Evolutionary conservation across 2,113 vertebrate species (phyloP).

Genomic region (Dasyprocta punctata): DNA sequence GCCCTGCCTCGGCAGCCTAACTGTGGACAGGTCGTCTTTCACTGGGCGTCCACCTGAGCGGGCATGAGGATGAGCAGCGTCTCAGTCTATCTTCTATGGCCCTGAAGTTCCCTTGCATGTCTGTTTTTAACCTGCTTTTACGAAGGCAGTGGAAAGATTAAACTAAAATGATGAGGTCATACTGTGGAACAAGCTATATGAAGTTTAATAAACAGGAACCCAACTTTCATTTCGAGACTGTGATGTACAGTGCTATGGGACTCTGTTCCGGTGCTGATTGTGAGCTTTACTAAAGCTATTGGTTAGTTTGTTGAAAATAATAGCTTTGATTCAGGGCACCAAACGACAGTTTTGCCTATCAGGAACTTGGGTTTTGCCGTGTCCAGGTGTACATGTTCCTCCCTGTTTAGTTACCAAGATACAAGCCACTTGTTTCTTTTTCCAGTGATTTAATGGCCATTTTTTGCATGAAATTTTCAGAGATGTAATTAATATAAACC

Average conservation of each 20-base stretch:
- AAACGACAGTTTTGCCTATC: background rate
- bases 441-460: background rate
- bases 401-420: background rate
- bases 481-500: background rate
- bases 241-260: background rate
- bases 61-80: too few relatives aligned
- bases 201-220: background rate
- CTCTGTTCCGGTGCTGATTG: background rate
- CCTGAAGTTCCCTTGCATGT: background rate
- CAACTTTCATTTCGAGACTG: background rate
- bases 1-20: background rate
- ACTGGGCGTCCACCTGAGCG: background rate
- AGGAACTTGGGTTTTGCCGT: background rate
- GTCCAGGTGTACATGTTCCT: too few relatives aligned
- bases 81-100: background rate
- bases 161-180: background rate
- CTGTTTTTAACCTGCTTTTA: constrained; percentile 14
- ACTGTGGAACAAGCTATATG: background rate
- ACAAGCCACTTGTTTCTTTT: background rate
- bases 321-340: background rate
- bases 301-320: background rate
- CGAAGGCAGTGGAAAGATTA: background rate
- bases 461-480: background rate
- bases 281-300: background rate
- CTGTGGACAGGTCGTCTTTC: background rate